A percentile compares a stretch with the other conserved stretches of the same genome.
Conservation (phyloP, 2,797 vertebrate genomes). For the Rhinophrynus dorsalis region DNA sequence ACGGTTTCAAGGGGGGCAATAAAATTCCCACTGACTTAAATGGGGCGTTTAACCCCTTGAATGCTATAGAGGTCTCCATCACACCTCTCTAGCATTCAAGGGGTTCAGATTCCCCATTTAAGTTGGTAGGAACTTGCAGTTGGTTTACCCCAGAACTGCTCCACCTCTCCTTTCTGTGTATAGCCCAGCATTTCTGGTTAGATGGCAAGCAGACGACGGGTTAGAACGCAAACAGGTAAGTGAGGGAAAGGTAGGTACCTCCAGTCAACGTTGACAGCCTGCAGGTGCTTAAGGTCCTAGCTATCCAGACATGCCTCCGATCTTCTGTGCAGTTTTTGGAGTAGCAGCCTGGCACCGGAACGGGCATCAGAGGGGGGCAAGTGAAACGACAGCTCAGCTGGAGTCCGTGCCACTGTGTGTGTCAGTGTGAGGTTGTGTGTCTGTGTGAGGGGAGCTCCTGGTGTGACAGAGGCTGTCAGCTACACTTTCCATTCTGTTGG, state of each 20-base stretch:
- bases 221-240: conserved; percentile 1
- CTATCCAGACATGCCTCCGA: background rate
- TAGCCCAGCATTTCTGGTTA: no score
- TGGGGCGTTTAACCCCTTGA: no score
- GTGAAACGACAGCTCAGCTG: background rate
- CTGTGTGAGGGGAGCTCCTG: conserved; percentile 5
- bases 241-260: background rate
- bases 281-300: conserved; percentile 25
- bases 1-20: no score
- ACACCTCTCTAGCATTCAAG: no score
- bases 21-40: no score
- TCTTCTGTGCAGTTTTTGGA: background rate
- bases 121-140: no score
- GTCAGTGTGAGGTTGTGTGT: background rate
- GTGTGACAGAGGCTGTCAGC: conserved; percentile 38
- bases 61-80: no score
- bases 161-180: no score
- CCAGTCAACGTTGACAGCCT: conserved; percentile 1
- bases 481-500: conserved; percentile 46
- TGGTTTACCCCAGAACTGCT: no score
- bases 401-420: background rate
- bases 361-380: conserved; percentile 1
- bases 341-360: background rate
- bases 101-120: no score
- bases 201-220: background rate